These are phyloP conservation scores for Rhinogobius similis DNA, from an alignment of 2,113 vertebrate genomes.

Conservation along the genomic window DNA sequence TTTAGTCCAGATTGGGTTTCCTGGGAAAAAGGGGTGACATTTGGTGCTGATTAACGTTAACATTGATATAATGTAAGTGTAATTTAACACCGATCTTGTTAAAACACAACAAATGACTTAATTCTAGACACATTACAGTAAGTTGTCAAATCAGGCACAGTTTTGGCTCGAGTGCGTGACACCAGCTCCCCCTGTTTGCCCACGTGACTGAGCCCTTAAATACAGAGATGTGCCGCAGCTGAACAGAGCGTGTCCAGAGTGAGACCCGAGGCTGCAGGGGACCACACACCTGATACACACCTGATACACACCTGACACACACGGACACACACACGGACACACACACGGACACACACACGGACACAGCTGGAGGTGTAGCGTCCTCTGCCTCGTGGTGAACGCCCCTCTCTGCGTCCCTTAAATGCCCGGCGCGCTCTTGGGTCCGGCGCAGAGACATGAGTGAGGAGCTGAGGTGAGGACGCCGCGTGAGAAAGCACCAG, in stretches of 20 bases:
- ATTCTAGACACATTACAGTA: neutral
- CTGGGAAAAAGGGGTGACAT: no score
- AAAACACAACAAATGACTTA: no score
- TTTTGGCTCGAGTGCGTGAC: neutral
- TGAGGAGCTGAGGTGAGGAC: constrained; percentile 46
- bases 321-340: no score
- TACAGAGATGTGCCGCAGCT: constrained; percentile 12
- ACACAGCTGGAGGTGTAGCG: neutral
- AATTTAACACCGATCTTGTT: neutral
- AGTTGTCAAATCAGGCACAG: neutral
- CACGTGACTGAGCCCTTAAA: constrained; percentile 32
- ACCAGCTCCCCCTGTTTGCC: neutral
- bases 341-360: no score
- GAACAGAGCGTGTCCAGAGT: neutral
- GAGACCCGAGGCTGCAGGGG: neutral
- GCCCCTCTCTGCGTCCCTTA: constrained; percentile 65
- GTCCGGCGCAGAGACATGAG: constrained; percentile 34
- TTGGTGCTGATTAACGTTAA: no score
- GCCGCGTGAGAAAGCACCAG: neutral
- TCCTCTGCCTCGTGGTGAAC: neutral
- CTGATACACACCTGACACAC: no score
- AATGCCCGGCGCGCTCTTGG: constrained; percentile 29
- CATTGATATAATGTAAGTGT: no score
- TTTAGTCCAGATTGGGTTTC: no score
- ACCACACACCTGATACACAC: neutral